Percentiles rank a stretch among this genome's conserved stretches.
These are phyloP conservation scores for Mionectes olivaceus DNA, from an alignment of 2,797 vertebrate species.

Conservation along the genomic window DNA sequence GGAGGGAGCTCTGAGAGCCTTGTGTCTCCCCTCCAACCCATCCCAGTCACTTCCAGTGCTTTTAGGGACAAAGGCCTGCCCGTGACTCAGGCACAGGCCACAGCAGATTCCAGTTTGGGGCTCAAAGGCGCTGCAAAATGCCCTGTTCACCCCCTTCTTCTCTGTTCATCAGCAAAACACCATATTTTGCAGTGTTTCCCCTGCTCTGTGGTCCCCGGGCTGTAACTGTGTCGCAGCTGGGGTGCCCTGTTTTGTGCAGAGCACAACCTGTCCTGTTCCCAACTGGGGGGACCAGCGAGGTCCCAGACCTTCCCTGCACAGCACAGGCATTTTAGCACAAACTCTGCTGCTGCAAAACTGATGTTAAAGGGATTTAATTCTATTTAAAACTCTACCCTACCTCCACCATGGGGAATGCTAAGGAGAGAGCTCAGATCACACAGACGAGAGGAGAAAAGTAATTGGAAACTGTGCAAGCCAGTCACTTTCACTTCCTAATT, in stretches of 20 bases:
- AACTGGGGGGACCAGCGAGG: fast-evolving
- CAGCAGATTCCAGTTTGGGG: neutral
- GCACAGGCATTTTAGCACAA: neutral
- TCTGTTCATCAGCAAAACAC: neutral
- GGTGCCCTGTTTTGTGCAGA: neutral
- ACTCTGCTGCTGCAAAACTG: neutral
- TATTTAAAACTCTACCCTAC: constrained; percentile 56
- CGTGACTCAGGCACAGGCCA: fast-evolving
- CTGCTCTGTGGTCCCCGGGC: neutral
- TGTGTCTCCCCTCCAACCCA: neutral
- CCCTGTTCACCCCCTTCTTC: neutral
- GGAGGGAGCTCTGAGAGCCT: neutral
- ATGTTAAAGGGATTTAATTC: constrained; percentile 34
- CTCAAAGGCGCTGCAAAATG: neutral
- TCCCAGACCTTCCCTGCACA: neutral
- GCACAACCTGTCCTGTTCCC: fast-evolving
- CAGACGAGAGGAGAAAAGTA: neutral
- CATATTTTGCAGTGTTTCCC: neutral
- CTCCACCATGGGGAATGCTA: neutral
- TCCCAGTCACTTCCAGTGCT: fast-evolving
- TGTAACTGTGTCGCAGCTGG: neutral
- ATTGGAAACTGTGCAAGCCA: neutral
- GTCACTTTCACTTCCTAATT: constrained; percentile 16
- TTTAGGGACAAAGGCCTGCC: neutral
- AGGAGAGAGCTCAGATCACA: constrained; percentile 2